Evolutionary conservation across 2,113 vertebrate genomes (phyloP).

Genomic region (Cyrtonyx montezumae): DNA sequence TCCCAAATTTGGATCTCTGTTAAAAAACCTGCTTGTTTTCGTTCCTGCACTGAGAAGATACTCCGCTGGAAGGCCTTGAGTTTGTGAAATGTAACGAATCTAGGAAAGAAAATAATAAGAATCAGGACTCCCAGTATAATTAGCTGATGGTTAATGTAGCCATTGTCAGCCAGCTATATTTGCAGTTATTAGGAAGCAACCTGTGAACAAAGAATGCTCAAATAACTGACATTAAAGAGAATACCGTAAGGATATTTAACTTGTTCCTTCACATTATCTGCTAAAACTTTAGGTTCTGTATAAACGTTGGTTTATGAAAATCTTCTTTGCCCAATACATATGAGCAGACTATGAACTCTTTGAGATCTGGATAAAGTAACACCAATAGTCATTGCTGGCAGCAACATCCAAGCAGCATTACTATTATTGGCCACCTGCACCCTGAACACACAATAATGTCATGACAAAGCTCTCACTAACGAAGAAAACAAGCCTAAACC

Average conservation of each 20-base stretch:
- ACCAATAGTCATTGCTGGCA: not conserved
- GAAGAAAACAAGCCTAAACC: not conserved
- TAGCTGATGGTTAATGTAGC: not conserved
- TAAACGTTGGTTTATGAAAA: not conserved
- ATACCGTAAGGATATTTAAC: not conserved
- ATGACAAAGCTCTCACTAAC: not conserved
- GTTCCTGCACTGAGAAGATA: conserved; percentile 97
- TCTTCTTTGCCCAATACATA: not conserved
- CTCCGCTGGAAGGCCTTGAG: conserved; percentile 96
- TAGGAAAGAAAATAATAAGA: conserved; percentile 67
- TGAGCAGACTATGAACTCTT: not conserved
- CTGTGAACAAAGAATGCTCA: not conserved
- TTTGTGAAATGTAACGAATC: conserved; percentile 99
- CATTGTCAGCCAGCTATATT: not conserved
- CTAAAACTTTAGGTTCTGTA: not conserved
- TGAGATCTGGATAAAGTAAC: not conserved
- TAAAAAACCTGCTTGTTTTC: conserved; percentile 98
- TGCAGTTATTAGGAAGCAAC: not conserved
- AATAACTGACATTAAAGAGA: not conserved
- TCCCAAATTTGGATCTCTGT: conserved; percentile 93
- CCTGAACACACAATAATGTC: not conserved
- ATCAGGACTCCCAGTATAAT: not conserved
- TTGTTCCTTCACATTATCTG: not conserved
- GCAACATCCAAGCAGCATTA: not conserved
- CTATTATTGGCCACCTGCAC: not conserved